Percentiles rank a stretch among this genome's conserved stretches.
Conservation (phyloP, 2,888 invertebrate genomes). For the Clunio marinus region DNA sequence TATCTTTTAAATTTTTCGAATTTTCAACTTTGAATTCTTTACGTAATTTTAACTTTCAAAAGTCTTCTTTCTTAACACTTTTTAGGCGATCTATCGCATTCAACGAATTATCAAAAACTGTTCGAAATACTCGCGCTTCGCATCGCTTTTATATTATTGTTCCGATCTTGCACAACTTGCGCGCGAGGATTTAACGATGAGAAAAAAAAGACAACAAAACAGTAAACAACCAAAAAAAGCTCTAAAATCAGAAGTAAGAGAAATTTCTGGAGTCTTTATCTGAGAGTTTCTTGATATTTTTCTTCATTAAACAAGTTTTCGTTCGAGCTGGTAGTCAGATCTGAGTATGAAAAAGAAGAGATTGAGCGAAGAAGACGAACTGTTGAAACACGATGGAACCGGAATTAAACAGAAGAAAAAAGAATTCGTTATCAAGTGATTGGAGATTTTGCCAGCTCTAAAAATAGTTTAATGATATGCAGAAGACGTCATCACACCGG, state of each 20-base stretch:
- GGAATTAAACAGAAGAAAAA: background rate
- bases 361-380: background rate
- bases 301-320: conserved; percentile 11
- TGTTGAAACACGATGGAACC: background rate
- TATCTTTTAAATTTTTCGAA: too few relatives aligned
- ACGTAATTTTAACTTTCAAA: background rate
- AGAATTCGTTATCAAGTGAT: background rate
- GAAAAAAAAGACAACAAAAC: conserved; percentile 12
- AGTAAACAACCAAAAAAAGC: conserved; percentile 16
- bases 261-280: background rate
- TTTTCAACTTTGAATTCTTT: too few relatives aligned
- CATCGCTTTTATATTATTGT: conserved; percentile 33
- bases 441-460: background rate
- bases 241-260: background rate
- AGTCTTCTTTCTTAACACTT: too few relatives aligned
- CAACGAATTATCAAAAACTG: conserved; percentile 23
- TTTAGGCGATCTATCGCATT: conserved; percentile 18
- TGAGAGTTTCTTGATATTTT: background rate
- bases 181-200: conserved; percentile 23
- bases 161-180: background rate
- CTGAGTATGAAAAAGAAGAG: background rate
- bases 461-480: background rate
- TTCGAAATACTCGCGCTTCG: background rate
- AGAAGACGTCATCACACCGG: background rate
- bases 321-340: background rate